Conservation (phyloP, 2,113 vertebrate genomes). For the Epinephelus cyanopodus region DNA sequence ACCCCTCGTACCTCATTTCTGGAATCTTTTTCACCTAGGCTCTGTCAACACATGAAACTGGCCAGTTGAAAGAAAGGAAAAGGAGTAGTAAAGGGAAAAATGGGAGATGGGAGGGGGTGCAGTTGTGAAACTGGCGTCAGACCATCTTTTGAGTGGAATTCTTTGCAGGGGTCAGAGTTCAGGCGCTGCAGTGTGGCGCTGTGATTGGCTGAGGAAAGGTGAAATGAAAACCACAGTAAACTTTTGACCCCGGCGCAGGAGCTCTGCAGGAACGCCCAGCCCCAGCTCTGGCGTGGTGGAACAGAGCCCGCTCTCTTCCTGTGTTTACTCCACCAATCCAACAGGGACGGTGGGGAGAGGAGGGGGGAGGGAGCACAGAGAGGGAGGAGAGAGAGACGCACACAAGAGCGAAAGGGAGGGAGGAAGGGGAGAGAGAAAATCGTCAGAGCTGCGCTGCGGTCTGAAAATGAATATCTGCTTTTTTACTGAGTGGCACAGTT, state of each 20-base stretch:
- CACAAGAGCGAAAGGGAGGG: constrained; percentile 38
- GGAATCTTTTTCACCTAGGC: constrained; percentile 65
- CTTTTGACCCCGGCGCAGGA: constrained; percentile 95
- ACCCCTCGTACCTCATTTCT: constrained; percentile 40
- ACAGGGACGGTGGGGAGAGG: constrained; percentile 63
- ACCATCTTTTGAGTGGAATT: constrained; percentile 88
- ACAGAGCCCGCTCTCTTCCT: constrained; percentile 87
- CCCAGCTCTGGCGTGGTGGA: constrained; percentile 88
- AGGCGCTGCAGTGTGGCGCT: constrained; percentile 78
- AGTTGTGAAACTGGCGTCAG: constrained; percentile 77
- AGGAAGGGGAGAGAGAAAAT: constrained; percentile 49
- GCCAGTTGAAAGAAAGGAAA: constrained; percentile 71
- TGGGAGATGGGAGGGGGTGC: constrained; percentile 52
- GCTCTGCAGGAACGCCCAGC: constrained; percentile 92
- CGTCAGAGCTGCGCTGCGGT: constrained; percentile 54
- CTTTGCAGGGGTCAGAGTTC: constrained; percentile 89
- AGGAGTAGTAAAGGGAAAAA: constrained; percentile 56
- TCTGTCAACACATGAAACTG: constrained; percentile 69
- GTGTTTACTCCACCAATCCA: constrained; percentile 87
- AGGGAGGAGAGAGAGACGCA: constrained; percentile 56
- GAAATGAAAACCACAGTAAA: constrained; percentile 99
- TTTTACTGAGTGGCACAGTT: constrained; percentile 38
- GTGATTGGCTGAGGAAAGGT: constrained; percentile 96
- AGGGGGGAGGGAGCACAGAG: constrained; percentile 39
- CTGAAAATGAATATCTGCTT: constrained; percentile 74